Percentiles rank a stretch among this genome's conserved stretches.
phyloP scores from a whole-genome alignment of 2,113 vertebrate genomes.

The Pavo muticus region DNA sequence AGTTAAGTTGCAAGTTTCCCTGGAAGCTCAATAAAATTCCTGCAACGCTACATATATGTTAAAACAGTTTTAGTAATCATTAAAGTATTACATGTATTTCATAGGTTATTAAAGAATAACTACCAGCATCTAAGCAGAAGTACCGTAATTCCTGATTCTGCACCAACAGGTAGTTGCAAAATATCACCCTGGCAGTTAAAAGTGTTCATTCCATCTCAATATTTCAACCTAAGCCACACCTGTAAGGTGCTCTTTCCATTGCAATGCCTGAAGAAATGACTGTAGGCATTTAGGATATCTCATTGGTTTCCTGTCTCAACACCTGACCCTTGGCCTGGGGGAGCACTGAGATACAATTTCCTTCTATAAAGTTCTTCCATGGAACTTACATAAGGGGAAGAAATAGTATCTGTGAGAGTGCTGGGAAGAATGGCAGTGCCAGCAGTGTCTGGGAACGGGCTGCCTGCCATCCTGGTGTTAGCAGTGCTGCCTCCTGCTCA shows the following conservation, averaged over 20 bases:
- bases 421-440: background rate
- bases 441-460: background rate
- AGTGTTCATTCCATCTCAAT: background rate
- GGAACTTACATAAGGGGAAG: background rate
- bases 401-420: background rate
- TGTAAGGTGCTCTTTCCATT: background rate
- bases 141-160: background rate
- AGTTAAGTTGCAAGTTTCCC: background rate
- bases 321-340: background rate
- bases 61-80: background rate
- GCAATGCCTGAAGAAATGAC: background rate
- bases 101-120: background rate
- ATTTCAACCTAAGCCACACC: background rate
- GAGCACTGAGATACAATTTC: background rate
- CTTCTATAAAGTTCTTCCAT: background rate
- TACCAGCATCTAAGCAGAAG: background rate
- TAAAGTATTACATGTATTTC: background rate
- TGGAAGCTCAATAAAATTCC: background rate
- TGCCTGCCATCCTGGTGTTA: background rate
- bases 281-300: background rate
- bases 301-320: background rate
- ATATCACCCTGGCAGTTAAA: background rate
- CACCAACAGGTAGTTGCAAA: background rate
- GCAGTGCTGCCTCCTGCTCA: background rate
- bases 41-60: background rate